Evolutionary conservation across 2,888 invertebrate species (phyloP), one percentile per base, ranked within the genome.

Genomic region (Andrena trimmerana): DNA sequence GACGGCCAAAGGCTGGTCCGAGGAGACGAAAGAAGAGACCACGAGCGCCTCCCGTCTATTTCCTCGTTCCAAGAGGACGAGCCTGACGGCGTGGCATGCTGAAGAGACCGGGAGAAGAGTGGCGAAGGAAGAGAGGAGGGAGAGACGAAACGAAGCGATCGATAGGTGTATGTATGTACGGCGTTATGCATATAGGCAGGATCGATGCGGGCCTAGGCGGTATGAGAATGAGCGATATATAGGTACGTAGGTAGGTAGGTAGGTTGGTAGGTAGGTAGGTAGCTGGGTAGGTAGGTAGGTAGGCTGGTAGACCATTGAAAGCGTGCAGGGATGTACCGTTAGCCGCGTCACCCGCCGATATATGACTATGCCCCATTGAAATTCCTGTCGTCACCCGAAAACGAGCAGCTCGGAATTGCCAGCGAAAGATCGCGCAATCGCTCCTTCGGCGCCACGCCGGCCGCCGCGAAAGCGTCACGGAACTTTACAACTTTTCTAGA

Each of bases 231-330:
- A 87, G 82, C 73, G 81, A 87, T 85, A 84, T 88, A 84, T 83
- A 88, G 88, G 87, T 88, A 88, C 80, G 84, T 86, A 81, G 84
- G 83, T 27, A 27, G 27, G 27, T 86, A 85, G 86, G 87, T 88
- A 86, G 88, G 88, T 88, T 80, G 88, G 88, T 89, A 88, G 89
- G 81, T 85, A 82, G 87, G 83, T 83, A 88, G 88, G 86, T 88
- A 87, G 78, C 79, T 86, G 77, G 84, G 83, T 86, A 85, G 74
- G 78, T 84, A 83, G 86, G 84, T 87, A 87, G 86, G 87, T 88
- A 84, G 88, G 88, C 87, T 81, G 88, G 88, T 89, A 88, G 89
- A 88, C 83, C 89, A 89, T 78, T 88, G 89, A 89, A 89, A 86
- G 89, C 85, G 81, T 69, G 62, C 88, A 86, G 89, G 88, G 89